These are phyloP conservation scores for Anthophora plumipes DNA, from an alignment of 2,888 invertebrate genomes.

Conservation along the genomic window DNA sequence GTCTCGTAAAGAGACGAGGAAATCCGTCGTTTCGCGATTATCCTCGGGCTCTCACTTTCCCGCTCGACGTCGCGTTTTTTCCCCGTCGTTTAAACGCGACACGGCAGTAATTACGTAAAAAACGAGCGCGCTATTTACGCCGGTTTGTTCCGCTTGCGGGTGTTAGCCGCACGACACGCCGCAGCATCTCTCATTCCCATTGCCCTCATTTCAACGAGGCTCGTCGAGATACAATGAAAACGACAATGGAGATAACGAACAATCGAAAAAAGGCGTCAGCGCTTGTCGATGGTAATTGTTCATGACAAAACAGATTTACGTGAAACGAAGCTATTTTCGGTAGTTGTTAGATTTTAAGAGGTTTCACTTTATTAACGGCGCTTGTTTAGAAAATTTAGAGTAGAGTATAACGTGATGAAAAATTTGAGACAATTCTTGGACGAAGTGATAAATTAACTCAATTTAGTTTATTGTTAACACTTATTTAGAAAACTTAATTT, in stretches of 20 bases:
- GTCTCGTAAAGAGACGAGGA: constrained; percentile 1
- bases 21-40: constrained; percentile 23
- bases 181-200: not conserved
- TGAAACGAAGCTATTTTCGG: not conserved
- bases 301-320: not conserved
- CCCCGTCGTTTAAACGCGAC: constrained; percentile 27
- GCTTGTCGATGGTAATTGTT: not conserved
- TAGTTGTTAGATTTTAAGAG: not conserved
- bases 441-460: not conserved
- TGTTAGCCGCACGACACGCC: not conserved
- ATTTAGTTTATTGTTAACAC: too few species aligned
- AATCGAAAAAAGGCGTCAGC: not conserved
- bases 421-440: too few species aligned
- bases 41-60: constrained; percentile 30
- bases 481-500: too few species aligned
- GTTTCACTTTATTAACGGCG: not conserved
- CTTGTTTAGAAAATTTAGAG: not conserved
- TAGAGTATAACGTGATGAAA: too few species aligned
- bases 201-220: constrained; percentile 1
- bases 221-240: not conserved
- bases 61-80: constrained; percentile 11
- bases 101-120: constrained; percentile 43
- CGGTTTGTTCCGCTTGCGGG: constrained; percentile 27
- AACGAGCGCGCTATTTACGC: constrained; percentile 39
- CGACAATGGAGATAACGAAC: constrained; percentile 10